phyloP scores from a whole-genome alignment of 2,797 vertebrate genomes.

The Notamacropus eugenii region DNA sequence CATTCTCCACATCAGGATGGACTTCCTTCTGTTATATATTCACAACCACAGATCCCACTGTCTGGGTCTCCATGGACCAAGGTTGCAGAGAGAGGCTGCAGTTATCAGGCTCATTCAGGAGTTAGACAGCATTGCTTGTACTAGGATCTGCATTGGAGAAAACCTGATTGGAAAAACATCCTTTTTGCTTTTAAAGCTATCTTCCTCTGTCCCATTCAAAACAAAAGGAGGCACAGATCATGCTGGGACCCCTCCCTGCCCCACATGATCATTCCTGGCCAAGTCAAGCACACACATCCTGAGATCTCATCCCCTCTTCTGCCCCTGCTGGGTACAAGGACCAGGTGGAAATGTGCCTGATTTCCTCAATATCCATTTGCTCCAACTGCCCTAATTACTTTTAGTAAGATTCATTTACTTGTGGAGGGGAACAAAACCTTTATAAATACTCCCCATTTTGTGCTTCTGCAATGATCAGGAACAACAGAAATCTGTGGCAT shows the following conservation, averaged over 20 bases:
- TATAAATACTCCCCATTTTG: conserved; percentile 71
- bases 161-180: conserved; percentile 57
- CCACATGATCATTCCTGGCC: not conserved
- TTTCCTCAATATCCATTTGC: conserved; percentile 30
- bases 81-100: conserved; percentile 64
- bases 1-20: not conserved
- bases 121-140: conserved; percentile 59
- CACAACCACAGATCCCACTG: conserved; percentile 48
- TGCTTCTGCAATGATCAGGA: conserved; percentile 75
- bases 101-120: conserved; percentile 65
- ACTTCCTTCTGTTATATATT: conserved; percentile 33
- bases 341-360: conserved; percentile 46
- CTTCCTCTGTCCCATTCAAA: not conserved
- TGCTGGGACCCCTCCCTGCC: not conserved
- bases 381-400: conserved; percentile 20
- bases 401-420: conserved; percentile 67
- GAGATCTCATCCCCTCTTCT: not conserved
- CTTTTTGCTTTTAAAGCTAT: conserved; percentile 26
- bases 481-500: conserved; percentile 71
- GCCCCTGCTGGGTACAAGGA: not conserved
- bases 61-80: conserved; percentile 23
- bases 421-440: conserved; percentile 74
- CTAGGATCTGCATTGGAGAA: conserved; percentile 58
- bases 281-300: not conserved
- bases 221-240: not conserved